These are phyloP conservation scores for Stenodera caucasica DNA, from an alignment of 2,888 invertebrate genomes.

Conservation along the genomic window DNA sequence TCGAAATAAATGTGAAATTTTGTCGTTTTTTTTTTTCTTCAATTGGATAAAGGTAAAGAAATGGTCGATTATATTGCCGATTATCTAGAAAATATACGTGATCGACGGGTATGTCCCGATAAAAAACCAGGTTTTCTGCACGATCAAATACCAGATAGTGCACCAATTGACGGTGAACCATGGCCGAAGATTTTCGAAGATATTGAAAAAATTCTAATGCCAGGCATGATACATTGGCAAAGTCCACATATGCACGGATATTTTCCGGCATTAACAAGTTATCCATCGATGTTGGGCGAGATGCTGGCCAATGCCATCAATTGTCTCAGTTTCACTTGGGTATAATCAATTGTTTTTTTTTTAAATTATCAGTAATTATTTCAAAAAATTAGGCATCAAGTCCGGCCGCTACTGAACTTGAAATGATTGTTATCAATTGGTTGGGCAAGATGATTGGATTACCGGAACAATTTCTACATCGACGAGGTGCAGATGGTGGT, in stretches of 20 bases:
- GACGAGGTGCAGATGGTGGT: no score
- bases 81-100: constrained; percentile 79
- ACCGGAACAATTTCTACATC: no score
- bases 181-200: constrained; percentile 91
- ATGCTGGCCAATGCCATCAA: constrained; percentile 97
- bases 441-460: constrained; percentile 74
- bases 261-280: constrained; percentile 97
- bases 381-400: constrained; percentile 77
- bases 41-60: no score
- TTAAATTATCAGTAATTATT: no score
- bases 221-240: constrained; percentile 98
- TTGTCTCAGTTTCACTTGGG: constrained; percentile 99
- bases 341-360: no score
- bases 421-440: constrained; percentile 83
- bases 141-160: constrained; percentile 74
- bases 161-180: constrained; percentile 79
- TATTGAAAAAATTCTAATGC: constrained; percentile 90
- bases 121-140: constrained; percentile 91
- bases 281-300: constrained; percentile 95
- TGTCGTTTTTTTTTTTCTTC: no score
- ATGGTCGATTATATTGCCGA: constrained; percentile 96
- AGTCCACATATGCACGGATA: constrained; percentile 99
- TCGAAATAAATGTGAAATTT: no score
- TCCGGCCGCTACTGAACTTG: constrained; percentile 93
- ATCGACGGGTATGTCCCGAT: constrained; percentile 82